phyloP scores from a whole-genome alignment of 30 jellyfish, hydroid and myxozoan species.

The Hydractinia symbiolongicarpus region DNA sequence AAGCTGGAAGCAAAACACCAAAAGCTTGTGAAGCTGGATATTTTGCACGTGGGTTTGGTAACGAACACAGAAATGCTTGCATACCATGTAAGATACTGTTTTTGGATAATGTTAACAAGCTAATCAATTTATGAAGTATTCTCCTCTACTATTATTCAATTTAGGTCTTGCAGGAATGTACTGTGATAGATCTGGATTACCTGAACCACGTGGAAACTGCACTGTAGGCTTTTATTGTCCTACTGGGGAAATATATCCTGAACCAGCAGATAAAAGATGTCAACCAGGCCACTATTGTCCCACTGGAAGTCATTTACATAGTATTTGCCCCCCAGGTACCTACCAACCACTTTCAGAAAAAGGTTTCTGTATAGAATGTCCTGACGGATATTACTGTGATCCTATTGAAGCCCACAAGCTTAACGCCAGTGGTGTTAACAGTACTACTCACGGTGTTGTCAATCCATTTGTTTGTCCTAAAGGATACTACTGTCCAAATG shows the following conservation, averaged over 20 bases:
- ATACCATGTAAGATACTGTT: conserved; percentile 57
- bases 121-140: background rate
- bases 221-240: conserved; percentile 92
- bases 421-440: conserved; percentile 72
- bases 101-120: too few species aligned
- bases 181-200: conserved; percentile 76
- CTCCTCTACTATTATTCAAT: background rate
- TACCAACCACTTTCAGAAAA: conserved; percentile 77
- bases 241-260: conserved; percentile 81
- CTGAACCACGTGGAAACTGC: conserved; percentile 92
- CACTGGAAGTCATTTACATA: conserved; percentile 54
- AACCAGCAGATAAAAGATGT: conserved; percentile 77
- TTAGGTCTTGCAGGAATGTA: conserved; percentile 87
- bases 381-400: conserved; percentile 84
- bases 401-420: conserved; percentile 68
- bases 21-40: conserved; percentile 85
- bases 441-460: conserved; percentile 76
- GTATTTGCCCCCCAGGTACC: conserved; percentile 80
- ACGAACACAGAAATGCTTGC: conserved; percentile 75
- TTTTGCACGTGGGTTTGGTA: conserved; percentile 94
- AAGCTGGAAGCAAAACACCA: conserved; percentile 75
- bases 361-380: conserved; percentile 80
- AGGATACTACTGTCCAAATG: conserved; percentile 90
- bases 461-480: conserved; percentile 70
- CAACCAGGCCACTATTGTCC: conserved; percentile 98